Conservation (phyloP, 2,888 invertebrate species). For the Lasioglossum pauxillum region DNA sequence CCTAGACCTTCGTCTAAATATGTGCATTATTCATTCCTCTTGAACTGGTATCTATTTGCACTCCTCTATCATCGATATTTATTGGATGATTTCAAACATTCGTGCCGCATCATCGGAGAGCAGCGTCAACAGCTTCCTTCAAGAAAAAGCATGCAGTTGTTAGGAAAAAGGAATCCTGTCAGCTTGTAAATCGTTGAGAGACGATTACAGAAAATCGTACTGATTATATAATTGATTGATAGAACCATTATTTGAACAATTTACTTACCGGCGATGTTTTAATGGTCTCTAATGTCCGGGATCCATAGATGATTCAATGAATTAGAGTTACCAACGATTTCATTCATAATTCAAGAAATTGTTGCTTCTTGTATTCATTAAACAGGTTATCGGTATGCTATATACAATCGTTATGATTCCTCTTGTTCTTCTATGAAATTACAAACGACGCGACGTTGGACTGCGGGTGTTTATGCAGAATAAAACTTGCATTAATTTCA, state of each 20-base stretch:
- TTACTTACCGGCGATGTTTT: neutral
- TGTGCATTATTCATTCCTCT: neutral
- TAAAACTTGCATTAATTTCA: neutral
- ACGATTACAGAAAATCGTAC: neutral
- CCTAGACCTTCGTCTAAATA: neutral
- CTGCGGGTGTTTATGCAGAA: neutral
- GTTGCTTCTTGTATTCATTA: neutral
- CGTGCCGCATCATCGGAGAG: neutral
- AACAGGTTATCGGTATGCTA: no score
- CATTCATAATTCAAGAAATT: neutral
- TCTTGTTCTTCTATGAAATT: no score
- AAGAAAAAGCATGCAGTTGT: neutral
- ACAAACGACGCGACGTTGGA: neutral
- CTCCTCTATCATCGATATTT: neutral
- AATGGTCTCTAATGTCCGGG: neutral
- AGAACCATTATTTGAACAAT: neutral
- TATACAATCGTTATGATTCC: no score
- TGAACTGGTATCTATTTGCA: neutral
- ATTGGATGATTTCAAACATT: neutral
- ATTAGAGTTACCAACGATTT: neutral
- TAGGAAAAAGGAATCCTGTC: neutral
- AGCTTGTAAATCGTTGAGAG: neutral
- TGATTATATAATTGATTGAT: neutral
- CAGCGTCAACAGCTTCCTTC: neutral
- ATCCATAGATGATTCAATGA: neutral